These are phyloP conservation scores for Spodoptera litura DNA, from an alignment of 1,140 invertebrate species.

Conservation along the genomic window DNA sequence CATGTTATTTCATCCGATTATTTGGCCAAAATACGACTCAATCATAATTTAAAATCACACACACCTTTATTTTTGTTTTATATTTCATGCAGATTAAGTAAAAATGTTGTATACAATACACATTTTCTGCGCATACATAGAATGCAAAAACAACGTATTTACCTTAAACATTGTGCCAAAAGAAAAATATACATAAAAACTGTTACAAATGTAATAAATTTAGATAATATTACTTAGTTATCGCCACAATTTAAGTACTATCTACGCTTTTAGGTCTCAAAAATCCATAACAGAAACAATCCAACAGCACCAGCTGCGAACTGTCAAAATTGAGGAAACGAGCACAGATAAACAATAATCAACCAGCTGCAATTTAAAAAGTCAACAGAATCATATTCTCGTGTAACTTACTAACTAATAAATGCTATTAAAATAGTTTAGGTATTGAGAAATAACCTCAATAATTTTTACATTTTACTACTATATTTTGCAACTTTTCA, in stretches of 20 bases:
- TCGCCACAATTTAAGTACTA: conserved; percentile 38
- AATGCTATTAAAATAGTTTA: too few species aligned
- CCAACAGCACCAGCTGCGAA: conserved; percentile 74
- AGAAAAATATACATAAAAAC: conserved; percentile 15
- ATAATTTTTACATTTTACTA: too few species aligned
- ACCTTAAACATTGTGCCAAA: conserved; percentile 38
- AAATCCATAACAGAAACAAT: conserved; percentile 68
- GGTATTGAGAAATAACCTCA: too few species aligned
- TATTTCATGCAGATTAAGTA: conserved; percentile 14
- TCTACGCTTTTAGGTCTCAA: conserved; percentile 53
- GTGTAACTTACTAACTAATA: neutral
- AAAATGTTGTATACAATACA: conserved; percentile 41
- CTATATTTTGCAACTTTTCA: too few species aligned
- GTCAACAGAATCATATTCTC: conserved; percentile 1
- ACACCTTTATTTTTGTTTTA: conserved; percentile 34
- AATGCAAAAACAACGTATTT: conserved; percentile 36
- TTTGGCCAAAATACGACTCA: conserved; percentile 37
- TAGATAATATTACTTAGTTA: conserved; percentile 31
- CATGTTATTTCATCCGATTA: conserved; percentile 54
- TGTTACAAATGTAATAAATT: conserved; percentile 32
- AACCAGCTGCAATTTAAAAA: conserved; percentile 44
- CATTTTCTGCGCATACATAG: conserved; percentile 24
- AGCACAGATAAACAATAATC: conserved; percentile 47
- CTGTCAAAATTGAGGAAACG: conserved; percentile 67
- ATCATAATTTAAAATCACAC: neutral